Evolutionary conservation across 2,797 vertebrate species (phyloP), one percentile per base, ranked within the genome.

Genomic region (Onychomys torridus): DNA sequence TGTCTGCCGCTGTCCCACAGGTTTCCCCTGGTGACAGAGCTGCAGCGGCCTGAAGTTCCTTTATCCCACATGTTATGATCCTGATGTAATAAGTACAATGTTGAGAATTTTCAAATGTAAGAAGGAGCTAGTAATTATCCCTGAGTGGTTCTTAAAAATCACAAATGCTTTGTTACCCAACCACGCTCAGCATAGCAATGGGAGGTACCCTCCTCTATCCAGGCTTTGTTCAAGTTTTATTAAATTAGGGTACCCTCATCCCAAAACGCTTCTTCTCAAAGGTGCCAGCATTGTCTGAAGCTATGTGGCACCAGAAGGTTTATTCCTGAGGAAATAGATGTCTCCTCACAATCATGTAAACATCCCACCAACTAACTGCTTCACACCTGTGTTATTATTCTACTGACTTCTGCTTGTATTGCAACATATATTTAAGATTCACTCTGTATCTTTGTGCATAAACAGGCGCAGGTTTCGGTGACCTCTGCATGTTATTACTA

Each of bases 91-190:
- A 97, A 93, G 93, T 69, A 92, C 16, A 91, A 83, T 59, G 55
- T 89, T 6, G 59, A 75, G 63, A 87, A 89, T 79, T 93, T 93
- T 65, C 49, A 79, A 94, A 86, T 93, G 88, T 75, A 71, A 79
- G 89, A 95, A 93, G 71, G 14, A 96, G 40, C 73, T 84, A 89
- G n/a, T 91, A 95, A 96, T 97, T 96, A 96, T 94, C 63, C 77
- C 86, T 79, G 37, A 85, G 77, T 67, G 32, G 29, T 93, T 95
- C 95, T 91, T 4, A 71, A 37, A 40, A 91, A 88, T 95, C 90
- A 90, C 55, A 71, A 71, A 69, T 0, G 1, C 86, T 92, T 55
- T 75, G 10, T 69, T 95, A 40, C 55, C n/a, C n/a, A 91, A 29
- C 27, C n/a, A 29, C 55, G 57, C 27, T 94, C 81, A 85, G 71